These are phyloP conservation scores for Gryon sp. DNA, from an alignment of 1,140 invertebrate genomes.

Conservation along the genomic window DNA sequence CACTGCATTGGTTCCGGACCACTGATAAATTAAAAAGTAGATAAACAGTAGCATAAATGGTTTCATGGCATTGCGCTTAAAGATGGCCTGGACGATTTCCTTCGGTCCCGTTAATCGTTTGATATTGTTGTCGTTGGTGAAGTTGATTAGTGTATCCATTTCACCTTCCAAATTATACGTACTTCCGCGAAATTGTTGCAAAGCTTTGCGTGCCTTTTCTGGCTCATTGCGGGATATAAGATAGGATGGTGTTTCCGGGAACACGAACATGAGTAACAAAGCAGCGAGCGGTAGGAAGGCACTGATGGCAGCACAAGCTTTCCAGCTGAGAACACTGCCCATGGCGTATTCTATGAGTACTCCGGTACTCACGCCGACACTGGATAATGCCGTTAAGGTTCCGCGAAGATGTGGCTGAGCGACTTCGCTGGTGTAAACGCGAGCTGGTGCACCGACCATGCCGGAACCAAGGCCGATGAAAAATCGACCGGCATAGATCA, in stretches of 20 bases:
- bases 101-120: constrained; percentile 79
- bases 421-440: constrained; percentile 85
- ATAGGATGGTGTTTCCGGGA: constrained; percentile 87
- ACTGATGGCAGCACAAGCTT: constrained; percentile 82
- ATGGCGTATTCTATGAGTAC: constrained; percentile 83
- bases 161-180: constrained; percentile 83
- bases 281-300: constrained; percentile 81
- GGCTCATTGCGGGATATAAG: constrained; percentile 83
- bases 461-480: constrained; percentile 84
- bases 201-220: constrained; percentile 82
- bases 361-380: constrained; percentile 83
- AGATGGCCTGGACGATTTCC: constrained; percentile 81
- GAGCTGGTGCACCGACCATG: constrained; percentile 85
- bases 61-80: constrained; percentile 83
- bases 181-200: constrained; percentile 82
- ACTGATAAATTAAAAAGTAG: constrained; percentile 87
- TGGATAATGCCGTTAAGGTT: constrained; percentile 83
- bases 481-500: constrained; percentile 84
- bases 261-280: constrained; percentile 81
- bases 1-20: constrained; percentile 87
- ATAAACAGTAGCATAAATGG: constrained; percentile 83
- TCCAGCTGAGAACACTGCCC: constrained; percentile 82
- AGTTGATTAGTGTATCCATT: constrained; percentile 82
- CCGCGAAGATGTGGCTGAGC: constrained; percentile 85
- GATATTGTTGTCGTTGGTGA: constrained; percentile 83